These are phyloP conservation scores for Lasioglossum zephyrum DNA, from an alignment of 2,888 invertebrate genomes.

Conservation along the genomic window DNA sequence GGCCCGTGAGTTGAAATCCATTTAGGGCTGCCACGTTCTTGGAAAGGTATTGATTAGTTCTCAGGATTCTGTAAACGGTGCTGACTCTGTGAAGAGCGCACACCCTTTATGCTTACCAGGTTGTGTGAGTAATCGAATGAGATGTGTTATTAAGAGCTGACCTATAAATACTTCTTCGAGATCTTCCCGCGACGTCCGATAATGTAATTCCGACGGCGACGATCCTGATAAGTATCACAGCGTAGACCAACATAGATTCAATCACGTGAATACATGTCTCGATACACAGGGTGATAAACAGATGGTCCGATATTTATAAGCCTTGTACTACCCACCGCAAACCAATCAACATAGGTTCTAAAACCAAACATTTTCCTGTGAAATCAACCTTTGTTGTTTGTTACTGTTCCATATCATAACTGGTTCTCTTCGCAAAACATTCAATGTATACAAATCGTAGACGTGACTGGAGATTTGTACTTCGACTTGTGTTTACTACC, in stretches of 20 bases:
- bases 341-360: no score
- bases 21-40: conserved; percentile 26
- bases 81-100: neutral
- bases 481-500: no score
- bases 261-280: neutral
- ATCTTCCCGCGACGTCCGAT: no score
- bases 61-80: conserved; percentile 14
- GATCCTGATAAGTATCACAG: neutral
- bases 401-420: no score
- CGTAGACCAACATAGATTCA: neutral
- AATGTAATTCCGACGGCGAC: neutral
- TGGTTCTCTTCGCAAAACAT: no score
- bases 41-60: conserved; percentile 24
- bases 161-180: neutral
- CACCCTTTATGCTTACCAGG: neutral
- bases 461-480: no score
- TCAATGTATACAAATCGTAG: no score
- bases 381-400: no score
- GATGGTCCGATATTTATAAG: no score
- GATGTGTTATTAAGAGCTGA: neutral
- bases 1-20: conserved; percentile 26
- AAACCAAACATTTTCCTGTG: no score
- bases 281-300: neutral
- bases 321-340: no score
- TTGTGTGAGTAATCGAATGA: conserved; percentile 3